phyloP scores from a whole-genome alignment of 2,888 invertebrate species.

The Patella pellucida region DNA sequence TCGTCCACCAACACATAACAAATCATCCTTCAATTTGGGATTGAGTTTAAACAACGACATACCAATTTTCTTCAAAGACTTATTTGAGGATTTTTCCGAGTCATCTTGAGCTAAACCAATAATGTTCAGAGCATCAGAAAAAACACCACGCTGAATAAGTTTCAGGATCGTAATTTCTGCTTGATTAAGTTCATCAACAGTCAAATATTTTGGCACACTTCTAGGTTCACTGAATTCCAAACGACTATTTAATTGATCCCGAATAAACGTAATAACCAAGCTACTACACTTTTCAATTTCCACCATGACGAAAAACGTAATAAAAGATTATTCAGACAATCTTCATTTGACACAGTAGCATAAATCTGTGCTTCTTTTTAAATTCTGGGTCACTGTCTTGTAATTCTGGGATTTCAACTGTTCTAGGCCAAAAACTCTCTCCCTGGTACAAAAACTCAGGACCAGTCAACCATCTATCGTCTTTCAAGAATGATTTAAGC shows the following conservation, averaged over 20 bases:
- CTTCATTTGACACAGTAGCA: background rate
- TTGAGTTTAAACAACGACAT: background rate
- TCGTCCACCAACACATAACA: background rate
- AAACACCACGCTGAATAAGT: no score
- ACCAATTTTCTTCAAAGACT: no score
- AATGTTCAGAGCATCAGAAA: no score
- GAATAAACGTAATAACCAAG: background rate
- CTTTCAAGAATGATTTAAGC: background rate
- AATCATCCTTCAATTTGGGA: background rate
- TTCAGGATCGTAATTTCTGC: background rate
- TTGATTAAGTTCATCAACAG: background rate
- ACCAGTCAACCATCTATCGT: constrained; percentile 2
- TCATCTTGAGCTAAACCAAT: no score
- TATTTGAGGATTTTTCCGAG: no score
- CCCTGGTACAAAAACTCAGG: constrained; percentile 3
- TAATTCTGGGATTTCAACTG: background rate
- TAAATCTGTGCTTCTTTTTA: background rate
- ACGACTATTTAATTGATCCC: background rate
- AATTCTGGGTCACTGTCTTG: background rate
- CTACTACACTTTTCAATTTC: background rate
- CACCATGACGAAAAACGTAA: background rate
- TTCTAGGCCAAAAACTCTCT: background rate
- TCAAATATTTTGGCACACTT: background rate
- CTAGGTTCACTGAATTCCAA: background rate
- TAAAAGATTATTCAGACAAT: background rate